Evolutionary conservation across 1,140 invertebrate genomes (phyloP).

Genomic region (Heliconius hewitsoni): DNA sequence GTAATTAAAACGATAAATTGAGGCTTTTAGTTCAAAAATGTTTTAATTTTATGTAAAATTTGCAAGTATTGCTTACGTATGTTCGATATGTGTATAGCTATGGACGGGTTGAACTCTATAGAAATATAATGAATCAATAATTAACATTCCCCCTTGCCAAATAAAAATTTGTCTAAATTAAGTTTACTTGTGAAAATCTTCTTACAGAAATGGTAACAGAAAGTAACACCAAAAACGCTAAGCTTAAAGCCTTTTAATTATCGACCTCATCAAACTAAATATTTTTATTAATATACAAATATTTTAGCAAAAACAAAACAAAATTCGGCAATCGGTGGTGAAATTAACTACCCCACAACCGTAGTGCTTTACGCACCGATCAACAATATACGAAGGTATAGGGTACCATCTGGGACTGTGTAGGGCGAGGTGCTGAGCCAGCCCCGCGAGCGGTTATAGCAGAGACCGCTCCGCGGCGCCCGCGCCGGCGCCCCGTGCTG

Average conservation of each 20-base stretch:
- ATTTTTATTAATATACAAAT: too few species aligned
- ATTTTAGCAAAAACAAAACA: background rate
- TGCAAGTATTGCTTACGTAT: background rate
- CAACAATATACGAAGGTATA: constrained; percentile 58
- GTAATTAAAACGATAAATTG: background rate
- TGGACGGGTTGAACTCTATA: background rate
- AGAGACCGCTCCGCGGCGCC: constrained; percentile 43
- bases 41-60: background rate
- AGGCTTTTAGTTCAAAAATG: background rate
- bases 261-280: background rate
- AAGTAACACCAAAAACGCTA: background rate
- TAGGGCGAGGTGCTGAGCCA: constrained; percentile 74
- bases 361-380: constrained; percentile 31
- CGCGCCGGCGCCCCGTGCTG: constrained; percentile 53
- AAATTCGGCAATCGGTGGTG: constrained; percentile 21
- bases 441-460: constrained; percentile 76
- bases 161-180: too few species aligned
- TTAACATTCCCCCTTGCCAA: background rate
- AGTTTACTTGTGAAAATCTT: too few species aligned
- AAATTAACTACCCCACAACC: constrained; percentile 20
- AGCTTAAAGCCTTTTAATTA: background rate
- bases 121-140: background rate
- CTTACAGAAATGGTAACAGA: background rate
- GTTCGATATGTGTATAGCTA: background rate
- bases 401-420: constrained; percentile 65